A percentile compares a stretch with the other conserved stretches of the same genome.
These are phyloP conservation scores for Zaprionus camerounensis DNA, from an alignment of 1,140 invertebrate genomes.

Conservation along the genomic window DNA sequence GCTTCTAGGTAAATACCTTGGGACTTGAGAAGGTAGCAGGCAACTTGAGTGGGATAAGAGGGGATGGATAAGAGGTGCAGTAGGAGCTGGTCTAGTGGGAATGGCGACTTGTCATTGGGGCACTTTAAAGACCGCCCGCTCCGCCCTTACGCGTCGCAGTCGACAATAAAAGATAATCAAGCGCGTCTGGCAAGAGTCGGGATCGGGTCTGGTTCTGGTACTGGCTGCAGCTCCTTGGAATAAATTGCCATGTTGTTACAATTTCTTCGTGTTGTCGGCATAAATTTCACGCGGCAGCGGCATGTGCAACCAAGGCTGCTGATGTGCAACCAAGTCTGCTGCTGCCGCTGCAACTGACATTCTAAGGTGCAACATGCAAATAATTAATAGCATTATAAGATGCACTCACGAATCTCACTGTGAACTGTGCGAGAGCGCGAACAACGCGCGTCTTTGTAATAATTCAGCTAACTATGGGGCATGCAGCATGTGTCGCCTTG, in stretches of 20 bases:
- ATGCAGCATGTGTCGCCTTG: constrained; percentile 56
- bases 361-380: constrained; percentile 83
- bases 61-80: neutral
- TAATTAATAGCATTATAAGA: constrained; percentile 84
- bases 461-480: constrained; percentile 63
- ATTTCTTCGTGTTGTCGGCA: constrained; percentile 76
- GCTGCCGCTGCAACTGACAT: constrained; percentile 41
- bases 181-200: constrained; percentile 29
- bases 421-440: constrained; percentile 27
- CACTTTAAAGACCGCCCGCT: constrained; percentile 36
- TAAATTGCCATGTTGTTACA: constrained; percentile 81
- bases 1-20: constrained; percentile 46
- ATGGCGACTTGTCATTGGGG: constrained; percentile 45
- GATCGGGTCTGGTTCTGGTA: neutral
- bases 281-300: constrained; percentile 58
- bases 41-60: neutral
- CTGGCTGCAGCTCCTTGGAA: constrained; percentile 59
- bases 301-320: constrained; percentile 15
- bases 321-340: constrained; percentile 12
- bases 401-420: constrained; percentile 80
- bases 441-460: constrained; percentile 77
- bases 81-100: neutral
- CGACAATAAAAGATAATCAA: constrained; percentile 75
- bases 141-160: constrained; percentile 4
- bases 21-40: neutral